Percentiles rank a stretch among this genome's conserved stretches.
phyloP scores from a whole-genome alignment of 1,140 invertebrate genomes.

The Leptopilina clavipes region DNA sequence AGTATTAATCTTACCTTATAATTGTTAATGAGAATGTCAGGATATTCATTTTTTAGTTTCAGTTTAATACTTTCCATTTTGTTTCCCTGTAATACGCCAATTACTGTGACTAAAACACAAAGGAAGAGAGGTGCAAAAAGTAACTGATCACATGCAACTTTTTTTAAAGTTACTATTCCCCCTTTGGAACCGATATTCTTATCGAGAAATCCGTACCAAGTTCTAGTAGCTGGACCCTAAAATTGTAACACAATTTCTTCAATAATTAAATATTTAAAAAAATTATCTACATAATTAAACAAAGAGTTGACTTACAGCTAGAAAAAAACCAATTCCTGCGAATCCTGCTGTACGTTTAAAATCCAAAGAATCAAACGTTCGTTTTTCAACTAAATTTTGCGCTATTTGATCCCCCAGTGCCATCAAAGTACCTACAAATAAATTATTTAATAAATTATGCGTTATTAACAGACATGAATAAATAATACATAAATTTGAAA shows the following conservation, averaged over 20 bases:
- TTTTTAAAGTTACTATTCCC: slow-evolving; percentile 78
- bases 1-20: slow-evolving; percentile 78
- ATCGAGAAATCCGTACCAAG: slow-evolving; percentile 84
- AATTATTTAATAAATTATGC: slow-evolving; percentile 32
- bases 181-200: slow-evolving; percentile 76
- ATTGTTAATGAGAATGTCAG: slow-evolving; percentile 82
- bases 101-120: slow-evolving; percentile 74
- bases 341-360: slow-evolving; percentile 72
- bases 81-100: slow-evolving; percentile 80
- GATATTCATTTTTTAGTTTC: slow-evolving; percentile 79
- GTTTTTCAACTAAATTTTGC: slow-evolving; percentile 76
- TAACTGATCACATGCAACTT: slow-evolving; percentile 85
- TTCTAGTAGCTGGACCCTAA: slow-evolving; percentile 82
- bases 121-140: slow-evolving; percentile 82
- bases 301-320: slow-evolving; percentile 27
- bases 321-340: slow-evolving; percentile 71
- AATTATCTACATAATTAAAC: slow-evolving; percentile 2
- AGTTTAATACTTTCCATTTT: slow-evolving; percentile 74
- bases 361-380: slow-evolving; percentile 70
- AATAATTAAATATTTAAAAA: not conserved
- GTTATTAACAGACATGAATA: too few species aligned
- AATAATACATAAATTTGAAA: too few species aligned
- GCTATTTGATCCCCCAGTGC: slow-evolving; percentile 77
- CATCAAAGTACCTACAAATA: slow-evolving; percentile 76
- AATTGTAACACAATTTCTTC: too few species aligned